Percentiles rank a stretch among this genome's conserved stretches.
phyloP scores from a whole-genome alignment of 2,113 vertebrate genomes.

The Ptyas mucosa region DNA sequence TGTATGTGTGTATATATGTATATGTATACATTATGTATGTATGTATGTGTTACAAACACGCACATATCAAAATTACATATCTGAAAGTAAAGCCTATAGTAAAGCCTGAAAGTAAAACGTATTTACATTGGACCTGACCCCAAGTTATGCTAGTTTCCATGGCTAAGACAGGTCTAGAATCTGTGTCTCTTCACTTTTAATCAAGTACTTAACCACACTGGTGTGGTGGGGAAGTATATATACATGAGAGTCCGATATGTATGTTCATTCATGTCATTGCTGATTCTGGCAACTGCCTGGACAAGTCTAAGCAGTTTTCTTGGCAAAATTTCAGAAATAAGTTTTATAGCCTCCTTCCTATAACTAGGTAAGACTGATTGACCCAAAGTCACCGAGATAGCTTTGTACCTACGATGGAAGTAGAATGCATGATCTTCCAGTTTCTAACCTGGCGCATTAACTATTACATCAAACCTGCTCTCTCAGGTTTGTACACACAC shows the following conservation, averaged over 20 bases:
- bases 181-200: not conserved
- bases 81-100: not conserved
- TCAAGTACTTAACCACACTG: not conserved
- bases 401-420: not conserved
- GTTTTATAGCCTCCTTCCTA: not conserved
- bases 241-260: not conserved
- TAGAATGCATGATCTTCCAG: not conserved
- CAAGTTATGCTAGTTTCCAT: not conserved
- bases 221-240: not conserved
- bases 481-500: not conserved
- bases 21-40: not conserved
- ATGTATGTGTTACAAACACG: not conserved
- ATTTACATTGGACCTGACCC: not conserved
- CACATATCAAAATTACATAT: not conserved
- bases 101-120: not conserved
- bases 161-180: not conserved
- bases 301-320: not conserved
- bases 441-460: not conserved
- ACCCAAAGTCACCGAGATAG: not conserved
- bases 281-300: not conserved
- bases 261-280: not conserved
- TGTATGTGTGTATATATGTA: not conserved
- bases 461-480: not conserved
- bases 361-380: not conserved
- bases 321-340: not conserved